A percentile compares a stretch with the other conserved stretches of the same genome.
These are phyloP conservation scores for Teinopalpus imperialis DNA, from an alignment of 2,888 invertebrate genomes.

Conservation along the genomic window DNA sequence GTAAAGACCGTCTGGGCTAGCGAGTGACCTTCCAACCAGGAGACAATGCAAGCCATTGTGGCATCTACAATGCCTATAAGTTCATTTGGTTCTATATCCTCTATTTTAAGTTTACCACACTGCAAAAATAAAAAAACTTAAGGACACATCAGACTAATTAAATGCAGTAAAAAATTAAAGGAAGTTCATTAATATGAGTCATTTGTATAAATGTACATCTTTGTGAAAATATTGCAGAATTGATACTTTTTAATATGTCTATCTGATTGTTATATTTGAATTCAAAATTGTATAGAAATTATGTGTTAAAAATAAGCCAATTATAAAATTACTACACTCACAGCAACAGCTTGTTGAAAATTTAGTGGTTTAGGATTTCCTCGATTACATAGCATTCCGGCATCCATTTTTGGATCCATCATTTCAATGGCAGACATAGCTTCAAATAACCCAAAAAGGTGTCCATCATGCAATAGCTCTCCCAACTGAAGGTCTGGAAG, in stretches of 20 bases:
- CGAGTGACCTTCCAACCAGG: conserved; percentile 98
- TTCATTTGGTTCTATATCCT: conserved; percentile 88
- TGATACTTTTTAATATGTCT: too few relatives aligned
- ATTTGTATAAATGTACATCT: too few relatives aligned
- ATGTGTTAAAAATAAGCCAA: too few relatives aligned
- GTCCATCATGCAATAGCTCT: conserved; percentile 94
- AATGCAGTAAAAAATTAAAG: too few relatives aligned
- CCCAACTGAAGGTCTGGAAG: conserved; percentile 90
- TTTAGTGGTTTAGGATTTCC: conserved; percentile 92
- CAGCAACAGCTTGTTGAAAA: conserved; percentile 93
- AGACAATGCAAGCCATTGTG: conserved; percentile 95
- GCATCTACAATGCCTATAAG: conserved; percentile 97
- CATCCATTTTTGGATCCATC: conserved; percentile 99
- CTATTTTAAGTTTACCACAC: conserved; percentile 89
- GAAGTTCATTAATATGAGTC: too few relatives aligned
- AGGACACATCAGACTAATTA: too few relatives aligned
- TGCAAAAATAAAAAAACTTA: conserved; percentile 62
- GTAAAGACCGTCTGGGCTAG: conserved; percentile 98
- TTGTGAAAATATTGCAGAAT: too few relatives aligned
- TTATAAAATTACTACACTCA: too few relatives aligned
- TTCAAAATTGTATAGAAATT: too few relatives aligned
- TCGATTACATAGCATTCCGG: conserved; percentile 97
- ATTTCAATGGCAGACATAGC: conserved; percentile 99
- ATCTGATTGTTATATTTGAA: too few relatives aligned
- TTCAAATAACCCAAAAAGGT: conserved; percentile 94